A percentile compares a stretch with the other conserved stretches of the same genome.
phyloP scores from a whole-genome alignment of 2,888 invertebrate genomes.

The Erebia epiphron region DNA sequence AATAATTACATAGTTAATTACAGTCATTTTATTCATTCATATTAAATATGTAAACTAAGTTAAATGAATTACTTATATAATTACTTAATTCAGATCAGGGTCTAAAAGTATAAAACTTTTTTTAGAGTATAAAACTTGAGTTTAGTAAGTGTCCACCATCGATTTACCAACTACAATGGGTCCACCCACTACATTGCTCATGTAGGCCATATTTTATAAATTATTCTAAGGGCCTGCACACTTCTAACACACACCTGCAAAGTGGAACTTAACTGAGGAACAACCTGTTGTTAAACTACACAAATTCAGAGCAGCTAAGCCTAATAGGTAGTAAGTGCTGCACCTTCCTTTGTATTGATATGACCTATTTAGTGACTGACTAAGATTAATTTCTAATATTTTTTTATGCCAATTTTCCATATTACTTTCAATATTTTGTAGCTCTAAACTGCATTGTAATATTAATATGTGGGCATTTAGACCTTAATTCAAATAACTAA shows the following conservation, averaged over 20 bases:
- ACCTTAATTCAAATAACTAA: not conserved
- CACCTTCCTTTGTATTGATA: not conserved
- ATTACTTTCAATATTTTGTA: not conserved
- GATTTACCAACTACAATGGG: no score
- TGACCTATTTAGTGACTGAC: not conserved
- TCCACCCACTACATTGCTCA: no score
- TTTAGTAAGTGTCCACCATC: no score
- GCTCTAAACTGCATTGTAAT: not conserved
- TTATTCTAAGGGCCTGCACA: no score
- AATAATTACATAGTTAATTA: not conserved
- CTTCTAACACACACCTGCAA: no score
- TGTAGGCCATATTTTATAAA: no score
- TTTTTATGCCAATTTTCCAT: not conserved
- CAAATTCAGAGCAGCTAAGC: no score
- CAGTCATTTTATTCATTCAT: not conserved
- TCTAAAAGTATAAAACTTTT: not conserved
- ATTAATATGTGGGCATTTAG: not conserved
- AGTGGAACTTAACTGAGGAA: no score
- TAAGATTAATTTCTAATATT: not conserved
- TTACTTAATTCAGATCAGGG: conserved; percentile 9
- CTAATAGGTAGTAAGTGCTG: no score
- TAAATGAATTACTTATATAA: not conserved
- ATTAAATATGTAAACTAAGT: not conserved
- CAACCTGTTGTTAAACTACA: no score
- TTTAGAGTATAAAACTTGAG: not conserved